Percentiles rank a stretch among this genome's conserved stretches.
These are phyloP conservation scores for Teleogryllus occipitalis DNA, from an alignment of 1,140 invertebrate species.

Conservation along the genomic window DNA sequence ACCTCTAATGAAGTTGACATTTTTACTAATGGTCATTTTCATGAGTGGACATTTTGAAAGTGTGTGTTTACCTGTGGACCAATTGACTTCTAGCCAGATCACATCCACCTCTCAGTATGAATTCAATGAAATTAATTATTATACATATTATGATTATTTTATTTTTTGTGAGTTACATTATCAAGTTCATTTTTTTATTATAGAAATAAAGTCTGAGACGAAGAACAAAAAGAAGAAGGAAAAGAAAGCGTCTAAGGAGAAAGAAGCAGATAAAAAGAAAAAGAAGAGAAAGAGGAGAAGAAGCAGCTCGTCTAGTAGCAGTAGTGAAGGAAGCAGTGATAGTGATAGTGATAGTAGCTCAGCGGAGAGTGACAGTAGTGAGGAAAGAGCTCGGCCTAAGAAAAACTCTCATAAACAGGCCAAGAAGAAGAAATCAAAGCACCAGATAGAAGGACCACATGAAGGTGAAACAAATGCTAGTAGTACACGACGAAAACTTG, in stretches of 20 bases:
- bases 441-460: neutral
- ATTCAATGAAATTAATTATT: no score
- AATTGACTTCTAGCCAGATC: no score
- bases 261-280: neutral
- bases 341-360: neutral
- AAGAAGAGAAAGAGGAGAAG: slow-evolving; percentile 1
- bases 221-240: neutral
- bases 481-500: neutral
- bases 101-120: no score
- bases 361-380: neutral
- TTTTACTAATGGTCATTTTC: no score
- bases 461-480: neutral
- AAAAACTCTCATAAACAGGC: neutral
- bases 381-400: neutral
- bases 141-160: neutral
- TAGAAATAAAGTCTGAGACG: neutral
- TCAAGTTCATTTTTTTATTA: neutral
- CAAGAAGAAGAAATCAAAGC: neutral
- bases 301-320: neutral
- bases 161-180: neutral
- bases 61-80: no score
- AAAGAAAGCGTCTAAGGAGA: neutral
- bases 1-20: no score
- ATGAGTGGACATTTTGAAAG: no score
- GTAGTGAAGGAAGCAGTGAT: neutral